Evolutionary conservation across 2,113 vertebrate species (phyloP), one percentile per base, ranked within the genome.

Genomic region (Aphyosemion australe): DNA sequence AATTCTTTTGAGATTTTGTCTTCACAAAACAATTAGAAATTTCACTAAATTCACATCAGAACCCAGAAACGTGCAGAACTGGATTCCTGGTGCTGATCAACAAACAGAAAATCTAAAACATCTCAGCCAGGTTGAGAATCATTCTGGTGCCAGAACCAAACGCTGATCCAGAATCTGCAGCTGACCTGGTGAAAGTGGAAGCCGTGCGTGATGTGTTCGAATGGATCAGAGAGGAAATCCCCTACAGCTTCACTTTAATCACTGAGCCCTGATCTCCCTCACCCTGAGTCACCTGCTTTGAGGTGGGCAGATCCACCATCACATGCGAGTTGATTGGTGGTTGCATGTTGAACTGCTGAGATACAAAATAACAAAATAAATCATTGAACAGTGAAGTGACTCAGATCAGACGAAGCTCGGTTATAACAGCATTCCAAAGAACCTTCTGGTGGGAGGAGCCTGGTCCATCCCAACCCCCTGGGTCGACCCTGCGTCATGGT

Each of bases 171-270:
- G 12, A 12, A 6, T 8, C 16, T 47, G 45, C 16, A n/a, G 2
- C 14, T 18, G 49, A 31, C 34, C 11, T 34, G 19, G 46, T 20
- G 47, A 50, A 62, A 50, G 61, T 64, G 4, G 21, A 13, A 37
- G 15, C 26, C 20, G 69, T 45, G 68, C 64, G 50, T 76, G 72
- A 53, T 15, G 34, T 13, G 12, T 61, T 65, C 60, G 68, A 47
- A 46, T 50, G 70, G 79, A 78, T 78, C 51, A 57, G 37, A 21
- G 37, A 21, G 58, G 45, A 60, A 75, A 78, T 65, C 48, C 61
- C 52, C 39, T 41, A 59, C 52, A 60, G 72, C 48, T 62, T 65
- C 46, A 7, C 6, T 71, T 37, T 75, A 80, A 81, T 73, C 78
- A 60, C 43, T 2, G 48, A 45, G 13, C 52, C 37, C 19, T 53